These are phyloP conservation scores for Peromyscus polionotus DNA, from an alignment of 2,113 vertebrate species.

Conservation along the genomic window DNA sequence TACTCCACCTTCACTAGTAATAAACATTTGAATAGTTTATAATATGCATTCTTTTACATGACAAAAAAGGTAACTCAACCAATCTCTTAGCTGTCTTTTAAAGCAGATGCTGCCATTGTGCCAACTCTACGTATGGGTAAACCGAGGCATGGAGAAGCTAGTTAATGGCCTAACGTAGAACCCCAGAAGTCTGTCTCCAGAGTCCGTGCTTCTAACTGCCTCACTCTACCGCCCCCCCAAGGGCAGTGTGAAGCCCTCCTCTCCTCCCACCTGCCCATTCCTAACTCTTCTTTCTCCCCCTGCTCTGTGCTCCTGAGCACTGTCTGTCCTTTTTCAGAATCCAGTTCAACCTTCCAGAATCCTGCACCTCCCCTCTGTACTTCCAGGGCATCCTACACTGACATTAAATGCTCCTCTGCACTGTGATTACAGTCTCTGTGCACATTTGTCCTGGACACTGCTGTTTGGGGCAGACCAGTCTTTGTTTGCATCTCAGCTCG, in stretches of 20 bases:
- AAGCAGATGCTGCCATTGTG: background rate
- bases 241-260: no score
- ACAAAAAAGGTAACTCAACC: background rate
- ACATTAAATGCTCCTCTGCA: background rate
- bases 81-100: background rate
- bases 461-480: background rate
- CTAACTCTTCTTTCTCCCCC: background rate
- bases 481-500: slow-evolving; percentile 10
- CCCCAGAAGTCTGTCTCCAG: background rate
- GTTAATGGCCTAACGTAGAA: background rate
- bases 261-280: background rate
- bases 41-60: background rate
- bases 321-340: background rate
- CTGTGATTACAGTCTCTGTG: background rate
- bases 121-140: background rate
- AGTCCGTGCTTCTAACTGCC: background rate
- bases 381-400: background rate
- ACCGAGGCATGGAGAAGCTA: background rate
- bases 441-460: background rate
- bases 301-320: background rate
- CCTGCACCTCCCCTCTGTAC: background rate
- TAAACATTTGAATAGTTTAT: background rate
- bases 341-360: background rate
- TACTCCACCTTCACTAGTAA: background rate
- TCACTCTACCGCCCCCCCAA: background rate